Conservation (phyloP, 2,797 vertebrate species). For the Erpetoichthys calabaricus region DNA sequence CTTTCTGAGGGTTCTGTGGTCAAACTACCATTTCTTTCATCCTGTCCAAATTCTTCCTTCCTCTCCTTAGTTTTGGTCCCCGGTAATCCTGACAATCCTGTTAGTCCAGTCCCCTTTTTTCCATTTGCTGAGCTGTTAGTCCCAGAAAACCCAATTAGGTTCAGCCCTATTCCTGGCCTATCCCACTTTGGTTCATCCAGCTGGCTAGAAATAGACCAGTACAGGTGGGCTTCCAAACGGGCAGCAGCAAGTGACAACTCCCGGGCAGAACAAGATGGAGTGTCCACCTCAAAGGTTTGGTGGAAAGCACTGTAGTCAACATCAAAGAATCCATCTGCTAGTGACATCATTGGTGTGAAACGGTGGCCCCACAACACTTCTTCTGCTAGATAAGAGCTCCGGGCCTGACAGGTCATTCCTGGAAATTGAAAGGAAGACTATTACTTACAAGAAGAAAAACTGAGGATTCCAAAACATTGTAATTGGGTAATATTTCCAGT, state of each 20-base stretch:
- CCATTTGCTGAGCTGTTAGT: conserved; percentile 33
- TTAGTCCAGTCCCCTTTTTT: conserved; percentile 32
- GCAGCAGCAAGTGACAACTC: conserved; percentile 68
- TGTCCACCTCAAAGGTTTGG: conserved; percentile 81
- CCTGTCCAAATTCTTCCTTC: conserved; percentile 43
- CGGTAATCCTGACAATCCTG: conserved; percentile 39
- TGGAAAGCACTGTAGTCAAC: conserved; percentile 85
- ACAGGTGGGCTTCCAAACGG: conserved; percentile 72
- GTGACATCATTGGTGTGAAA: conserved; percentile 75
- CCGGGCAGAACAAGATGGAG: conserved; percentile 71
- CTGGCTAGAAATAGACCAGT: conserved; percentile 83
- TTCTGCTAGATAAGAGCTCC: conserved; percentile 78
- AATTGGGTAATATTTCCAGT: too few species aligned
- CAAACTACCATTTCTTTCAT: conserved; percentile 55
- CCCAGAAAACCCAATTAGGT: conserved; percentile 33
- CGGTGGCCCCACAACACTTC: conserved; percentile 85
- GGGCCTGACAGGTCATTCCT: conserved; percentile 90
- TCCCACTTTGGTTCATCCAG: conserved; percentile 69
- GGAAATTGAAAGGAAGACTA: not conserved
- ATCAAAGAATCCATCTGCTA: conserved; percentile 85
- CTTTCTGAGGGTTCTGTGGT: conserved; percentile 57
- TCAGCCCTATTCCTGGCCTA: conserved; percentile 27
- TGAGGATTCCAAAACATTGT: too few species aligned
- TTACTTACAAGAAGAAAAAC: too few species aligned
- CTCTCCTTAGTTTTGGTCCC: conserved; percentile 28